Evolutionary conservation across 2,113 vertebrate genomes (phyloP).

Genomic region (Urocolius indicus): DNA sequence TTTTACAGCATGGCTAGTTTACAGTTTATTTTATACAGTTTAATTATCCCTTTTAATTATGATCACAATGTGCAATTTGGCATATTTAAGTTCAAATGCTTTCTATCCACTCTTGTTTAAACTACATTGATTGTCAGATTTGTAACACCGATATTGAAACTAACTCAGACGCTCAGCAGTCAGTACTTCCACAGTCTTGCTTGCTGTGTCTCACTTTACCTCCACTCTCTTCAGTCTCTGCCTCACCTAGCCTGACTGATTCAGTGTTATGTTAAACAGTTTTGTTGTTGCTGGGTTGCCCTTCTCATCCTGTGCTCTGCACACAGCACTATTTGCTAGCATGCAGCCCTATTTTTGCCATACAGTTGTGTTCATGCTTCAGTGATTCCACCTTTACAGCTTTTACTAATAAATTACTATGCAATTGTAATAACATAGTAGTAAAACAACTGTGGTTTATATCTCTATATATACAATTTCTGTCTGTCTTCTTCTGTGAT

Average conservation of each 20-base stretch:
- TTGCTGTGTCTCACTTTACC: neutral
- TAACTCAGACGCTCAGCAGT: neutral
- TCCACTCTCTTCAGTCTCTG: neutral
- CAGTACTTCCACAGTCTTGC: neutral
- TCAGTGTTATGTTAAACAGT: neutral
- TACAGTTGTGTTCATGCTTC: neutral
- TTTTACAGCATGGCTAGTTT: neutral
- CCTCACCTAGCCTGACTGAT: neutral
- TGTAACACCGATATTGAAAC: neutral
- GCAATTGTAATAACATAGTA: neutral
- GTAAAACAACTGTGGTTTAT: neutral
- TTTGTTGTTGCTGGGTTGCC: neutral
- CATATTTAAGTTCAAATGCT: neutral
- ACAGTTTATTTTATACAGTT: neutral
- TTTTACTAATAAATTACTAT: slow-evolving; percentile 5
- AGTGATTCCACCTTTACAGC: neutral
- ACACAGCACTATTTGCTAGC: neutral
- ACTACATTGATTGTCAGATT: neutral
- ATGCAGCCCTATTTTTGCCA: neutral
- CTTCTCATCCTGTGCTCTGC: neutral
- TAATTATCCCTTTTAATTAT: neutral
- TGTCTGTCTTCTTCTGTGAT: neutral
- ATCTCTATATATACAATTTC: neutral
- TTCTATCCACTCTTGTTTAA: neutral
- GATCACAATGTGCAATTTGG: neutral